These are phyloP conservation scores for Drosophila birchii DNA, from an alignment of 2,888 invertebrate genomes.

Conservation along the genomic window DNA sequence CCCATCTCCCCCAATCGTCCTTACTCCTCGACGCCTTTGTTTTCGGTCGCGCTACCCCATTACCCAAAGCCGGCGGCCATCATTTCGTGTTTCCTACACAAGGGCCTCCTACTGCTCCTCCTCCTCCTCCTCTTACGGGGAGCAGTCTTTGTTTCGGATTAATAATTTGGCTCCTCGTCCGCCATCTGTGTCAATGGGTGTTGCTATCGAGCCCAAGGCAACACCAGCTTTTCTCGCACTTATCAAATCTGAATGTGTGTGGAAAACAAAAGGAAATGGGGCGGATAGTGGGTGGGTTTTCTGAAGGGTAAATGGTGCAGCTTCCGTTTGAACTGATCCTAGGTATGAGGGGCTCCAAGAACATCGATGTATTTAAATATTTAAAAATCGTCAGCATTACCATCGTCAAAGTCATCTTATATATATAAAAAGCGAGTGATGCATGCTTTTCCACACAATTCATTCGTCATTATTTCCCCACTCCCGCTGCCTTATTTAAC, in stretches of 20 bases:
- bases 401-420: conserved; percentile 15
- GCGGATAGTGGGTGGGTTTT: conserved; percentile 10
- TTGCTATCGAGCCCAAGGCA: conserved; percentile 70
- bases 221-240: conserved; percentile 46
- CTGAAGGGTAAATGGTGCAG: conserved; percentile 29
- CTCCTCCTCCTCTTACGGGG: neutral
- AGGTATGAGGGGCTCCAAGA: conserved; percentile 10
- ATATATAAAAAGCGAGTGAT: conserved; percentile 40
- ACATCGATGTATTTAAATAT: conserved; percentile 31
- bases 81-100: conserved; percentile 53
- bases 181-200: conserved; percentile 63
- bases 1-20: conserved; percentile 8
- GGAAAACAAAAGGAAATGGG: conserved; percentile 26
- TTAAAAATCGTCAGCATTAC: conserved; percentile 6
- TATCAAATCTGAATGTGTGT: conserved; percentile 38
- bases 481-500: neutral
- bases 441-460: conserved; percentile 40
- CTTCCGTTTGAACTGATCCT: conserved; percentile 35
- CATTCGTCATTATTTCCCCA: neutral
- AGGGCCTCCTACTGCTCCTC: neutral
- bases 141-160: conserved; percentile 65
- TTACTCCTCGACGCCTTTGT: conserved; percentile 22
- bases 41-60: conserved; percentile 49
- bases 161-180: conserved; percentile 68
- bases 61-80: conserved; percentile 58